These are phyloP conservation scores for Leuciscus waleckii DNA, from an alignment of 2,797 vertebrate species.

Conservation along the genomic window DNA sequence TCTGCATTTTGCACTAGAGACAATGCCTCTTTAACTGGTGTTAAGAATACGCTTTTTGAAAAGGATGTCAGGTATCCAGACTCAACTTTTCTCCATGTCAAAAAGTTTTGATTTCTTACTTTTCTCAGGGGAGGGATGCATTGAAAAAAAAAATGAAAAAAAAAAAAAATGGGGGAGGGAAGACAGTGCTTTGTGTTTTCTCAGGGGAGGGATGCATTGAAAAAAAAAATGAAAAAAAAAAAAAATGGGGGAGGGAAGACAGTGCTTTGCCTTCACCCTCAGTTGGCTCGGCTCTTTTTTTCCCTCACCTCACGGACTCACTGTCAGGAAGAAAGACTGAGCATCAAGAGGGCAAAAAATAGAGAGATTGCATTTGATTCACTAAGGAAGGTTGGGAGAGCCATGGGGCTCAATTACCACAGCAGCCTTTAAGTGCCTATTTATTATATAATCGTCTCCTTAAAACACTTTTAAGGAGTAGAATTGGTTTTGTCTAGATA, in stretches of 20 bases:
- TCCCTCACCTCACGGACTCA: slow-evolving; percentile 42
- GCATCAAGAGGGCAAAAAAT: slow-evolving; percentile 29
- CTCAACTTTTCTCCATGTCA: slow-evolving; percentile 54
- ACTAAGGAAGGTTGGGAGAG: slow-evolving; percentile 45
- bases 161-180: not conserved
- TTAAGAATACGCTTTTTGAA: slow-evolving; percentile 44
- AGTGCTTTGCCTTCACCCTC: slow-evolving; percentile 38
- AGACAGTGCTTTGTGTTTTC: slow-evolving; percentile 41
- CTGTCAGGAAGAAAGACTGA: slow-evolving; percentile 44
- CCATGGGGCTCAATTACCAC: slow-evolving; percentile 62
- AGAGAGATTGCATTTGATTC: slow-evolving; percentile 39
- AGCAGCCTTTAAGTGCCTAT: slow-evolving; percentile 63
- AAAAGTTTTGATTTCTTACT: slow-evolving; percentile 59
- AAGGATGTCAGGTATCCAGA: slow-evolving; percentile 57
- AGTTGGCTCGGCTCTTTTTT: slow-evolving; percentile 46
- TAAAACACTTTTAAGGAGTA: slow-evolving; percentile 64
- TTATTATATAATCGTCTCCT: slow-evolving; percentile 71
- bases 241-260: not conserved
- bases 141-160: not conserved
- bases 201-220: slow-evolving; percentile 30
- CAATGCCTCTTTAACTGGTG: slow-evolving; percentile 20
- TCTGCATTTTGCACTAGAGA: not conserved
- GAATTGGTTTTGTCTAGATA: slow-evolving; percentile 60
- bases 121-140: slow-evolving; percentile 44
- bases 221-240: not conserved